Conservation (phyloP, 2,797 vertebrate species). For the Chiloscyllium punctatum region DNA sequence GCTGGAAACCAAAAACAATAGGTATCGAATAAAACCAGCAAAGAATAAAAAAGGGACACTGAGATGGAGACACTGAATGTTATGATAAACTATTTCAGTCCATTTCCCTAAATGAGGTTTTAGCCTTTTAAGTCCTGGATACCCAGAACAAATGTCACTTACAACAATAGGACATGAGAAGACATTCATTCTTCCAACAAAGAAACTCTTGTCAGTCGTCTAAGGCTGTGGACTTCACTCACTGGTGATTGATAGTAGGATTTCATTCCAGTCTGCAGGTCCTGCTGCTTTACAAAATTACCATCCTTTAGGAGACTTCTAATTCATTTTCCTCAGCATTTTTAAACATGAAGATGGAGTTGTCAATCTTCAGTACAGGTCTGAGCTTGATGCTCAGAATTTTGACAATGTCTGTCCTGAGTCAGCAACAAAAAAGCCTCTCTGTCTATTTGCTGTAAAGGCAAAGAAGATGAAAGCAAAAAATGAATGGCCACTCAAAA, state of each 20-base stretch:
- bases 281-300: neutral
- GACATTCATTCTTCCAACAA: neutral
- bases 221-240: neutral
- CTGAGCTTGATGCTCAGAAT: constrained; percentile 72
- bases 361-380: constrained; percentile 71
- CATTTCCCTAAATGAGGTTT: neutral
- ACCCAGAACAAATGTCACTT: neutral
- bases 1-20: neutral
- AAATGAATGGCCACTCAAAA: neutral
- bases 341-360: constrained; percentile 73
- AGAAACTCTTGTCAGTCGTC: neutral
- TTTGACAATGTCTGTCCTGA: constrained; percentile 69
- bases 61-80: neutral
- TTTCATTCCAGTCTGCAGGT: neutral
- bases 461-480: neutral
- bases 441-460: constrained; percentile 67
- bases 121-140: neutral
- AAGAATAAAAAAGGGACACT: neutral
- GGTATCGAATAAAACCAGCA: neutral
- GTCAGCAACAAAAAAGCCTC: constrained; percentile 72
- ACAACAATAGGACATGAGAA: neutral
- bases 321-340: constrained; percentile 65
- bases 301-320: neutral
- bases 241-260: neutral
- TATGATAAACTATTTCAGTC: neutral